These are phyloP conservation scores for Xyrichtys novacula DNA, from an alignment of 2,797 vertebrate genomes.

Conservation along the genomic window DNA sequence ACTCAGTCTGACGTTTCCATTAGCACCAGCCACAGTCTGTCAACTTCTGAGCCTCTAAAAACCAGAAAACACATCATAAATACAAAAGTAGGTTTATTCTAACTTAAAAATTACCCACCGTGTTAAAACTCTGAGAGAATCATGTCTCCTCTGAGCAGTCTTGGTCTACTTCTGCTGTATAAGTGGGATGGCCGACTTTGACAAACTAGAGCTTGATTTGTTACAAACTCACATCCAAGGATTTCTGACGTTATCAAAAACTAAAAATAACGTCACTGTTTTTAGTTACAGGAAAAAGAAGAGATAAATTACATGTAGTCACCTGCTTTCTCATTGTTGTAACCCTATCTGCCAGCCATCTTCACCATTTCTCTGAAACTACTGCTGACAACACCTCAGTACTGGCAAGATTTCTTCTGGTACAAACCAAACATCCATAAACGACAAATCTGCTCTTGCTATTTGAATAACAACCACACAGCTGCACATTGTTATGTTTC, in stretches of 20 bases:
- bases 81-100: neutral
- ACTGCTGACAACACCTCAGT: neutral
- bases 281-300: conserved; percentile 13
- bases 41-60: neutral
- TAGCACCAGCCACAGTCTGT: neutral
- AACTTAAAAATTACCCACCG: neutral
- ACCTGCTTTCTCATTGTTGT: neutral
- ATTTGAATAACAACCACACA: neutral
- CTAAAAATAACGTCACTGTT: neutral
- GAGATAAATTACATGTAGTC: too few relatives aligned
- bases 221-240: neutral
- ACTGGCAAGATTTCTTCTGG: neutral
- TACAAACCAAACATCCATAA: conserved; percentile 4
- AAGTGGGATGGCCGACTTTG: neutral
- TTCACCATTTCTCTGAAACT: neutral
- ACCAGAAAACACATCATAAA: neutral
- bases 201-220: neutral
- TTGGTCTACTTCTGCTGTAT: neutral
- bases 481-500: conserved; percentile 15
- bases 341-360: neutral
- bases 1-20: neutral
- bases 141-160: neutral
- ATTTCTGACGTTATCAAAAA: neutral
- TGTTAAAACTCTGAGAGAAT: neutral
- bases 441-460: neutral